Evolutionary conservation across 2,113 vertebrate genomes (phyloP).

Genomic region (Aphyosemion australe): DNA sequence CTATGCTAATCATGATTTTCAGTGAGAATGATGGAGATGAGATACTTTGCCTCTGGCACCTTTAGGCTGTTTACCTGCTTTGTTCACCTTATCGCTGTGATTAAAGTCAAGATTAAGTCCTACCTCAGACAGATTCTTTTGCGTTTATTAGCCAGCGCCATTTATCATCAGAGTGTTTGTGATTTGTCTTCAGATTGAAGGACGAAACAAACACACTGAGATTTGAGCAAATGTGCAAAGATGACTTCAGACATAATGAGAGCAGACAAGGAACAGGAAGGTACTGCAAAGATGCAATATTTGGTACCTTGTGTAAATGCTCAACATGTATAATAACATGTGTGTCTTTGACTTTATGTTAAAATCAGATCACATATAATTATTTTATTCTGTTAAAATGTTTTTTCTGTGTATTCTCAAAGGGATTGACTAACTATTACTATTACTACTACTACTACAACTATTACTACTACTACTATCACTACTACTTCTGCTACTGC

Average conservation of each 20-base stretch:
- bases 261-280: background rate
- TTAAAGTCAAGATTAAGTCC: slow-evolving; percentile 40
- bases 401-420: too few species aligned
- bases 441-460: too few species aligned
- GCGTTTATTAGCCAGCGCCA: slow-evolving; percentile 35
- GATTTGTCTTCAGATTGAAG: slow-evolving; percentile 14
- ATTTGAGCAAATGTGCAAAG: background rate
- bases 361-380: background rate
- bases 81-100: slow-evolving; percentile 38
- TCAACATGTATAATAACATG: background rate
- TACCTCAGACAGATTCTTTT: slow-evolving; percentile 12
- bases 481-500: too few species aligned
- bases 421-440: too few species aligned
- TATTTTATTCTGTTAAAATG: background rate
- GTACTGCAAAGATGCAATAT: background rate
- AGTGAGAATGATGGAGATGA: slow-evolving; percentile 22
- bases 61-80: slow-evolving; percentile 48
- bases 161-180: slow-evolving; percentile 19
- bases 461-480: too few species aligned
- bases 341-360: background rate
- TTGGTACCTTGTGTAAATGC: background rate
- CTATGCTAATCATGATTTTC: slow-evolving; percentile 36
- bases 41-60: slow-evolving; percentile 31
- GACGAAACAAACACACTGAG: slow-evolving; percentile 2
- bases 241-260: slow-evolving; percentile 16